Base-by-base conservation (phyloP, 2,888 invertebrate species). In the Elysia crispata region DNA sequence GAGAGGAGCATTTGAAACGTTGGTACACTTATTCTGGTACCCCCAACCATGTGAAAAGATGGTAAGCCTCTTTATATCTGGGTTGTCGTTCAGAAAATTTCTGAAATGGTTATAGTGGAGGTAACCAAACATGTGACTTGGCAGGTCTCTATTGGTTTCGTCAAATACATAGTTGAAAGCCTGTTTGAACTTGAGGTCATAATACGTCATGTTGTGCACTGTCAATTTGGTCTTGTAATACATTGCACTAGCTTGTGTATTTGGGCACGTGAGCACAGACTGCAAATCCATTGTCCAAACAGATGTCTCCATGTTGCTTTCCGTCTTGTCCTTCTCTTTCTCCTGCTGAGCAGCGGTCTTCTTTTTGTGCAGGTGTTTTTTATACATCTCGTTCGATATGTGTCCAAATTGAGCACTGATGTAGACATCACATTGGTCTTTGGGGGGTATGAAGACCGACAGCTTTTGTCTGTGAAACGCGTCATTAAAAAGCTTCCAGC, bases 211-310 rank as follows among this genome's bases (percentile, higher is more conserved):
- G 54, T 73, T 73, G 31, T 41, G 41, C 41, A 41, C 41, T 41
- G 41, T 41, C 41, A 41, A 41, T 41, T 41, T 54, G 13, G 73
- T 54, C 18, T 73, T 73, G 23, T 73, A 73, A 18, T 73, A 73
- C 23, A 73, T 23, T 50, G 73, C 50, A 28, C 23, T 28, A 49
- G 73, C 73, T 28, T 54, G 23, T n/a, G 54, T 54, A 13, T 73
- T 73, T 23, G 73, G 73, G n/a, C 73, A 49, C n/a, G 57, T 28
- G 11, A 54, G 18, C 25, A 73, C 54, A 50, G 73, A 73, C 54
- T 73, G 73, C 25, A 73, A 57, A 31, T 73, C 54, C 73, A 73
- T 73, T 54, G 73, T 73, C 73, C 73, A 73, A 25, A 73, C 73
- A 73, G 73, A 73, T 0, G 57, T 57, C 49, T 54, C 57, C 5